Evolutionary conservation across 1,140 invertebrate species (phyloP).

Genomic region (Brachionus rubens): DNA sequence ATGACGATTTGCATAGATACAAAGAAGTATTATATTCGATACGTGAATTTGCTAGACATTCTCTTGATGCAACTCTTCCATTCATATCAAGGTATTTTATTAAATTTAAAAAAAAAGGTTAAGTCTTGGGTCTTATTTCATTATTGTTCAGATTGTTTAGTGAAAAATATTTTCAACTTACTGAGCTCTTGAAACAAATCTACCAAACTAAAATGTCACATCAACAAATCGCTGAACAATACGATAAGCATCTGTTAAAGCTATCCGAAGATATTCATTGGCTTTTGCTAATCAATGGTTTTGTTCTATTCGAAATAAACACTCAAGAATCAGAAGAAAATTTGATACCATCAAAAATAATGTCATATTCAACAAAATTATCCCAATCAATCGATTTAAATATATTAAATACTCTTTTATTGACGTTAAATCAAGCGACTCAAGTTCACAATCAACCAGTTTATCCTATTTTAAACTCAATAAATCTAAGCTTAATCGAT

Average conservation of each 20-base stretch:
- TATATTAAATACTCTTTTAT: not conserved
- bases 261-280: constrained; percentile 36
- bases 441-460: not conserved
- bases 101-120: not conserved
- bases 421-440: not conserved
- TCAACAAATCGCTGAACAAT: not conserved
- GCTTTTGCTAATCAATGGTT: constrained; percentile 23
- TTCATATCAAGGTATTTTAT: constrained; percentile 8
- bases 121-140: not conserved
- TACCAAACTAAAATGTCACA: not conserved
- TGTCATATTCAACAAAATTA: not conserved
- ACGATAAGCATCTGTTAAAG: constrained; percentile 1
- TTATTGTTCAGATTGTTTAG: not conserved
- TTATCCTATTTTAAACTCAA: not conserved
- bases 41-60: not conserved
- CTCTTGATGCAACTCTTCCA: not conserved
- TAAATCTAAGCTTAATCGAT: constrained; percentile 5
- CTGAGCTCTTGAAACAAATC: not conserved
- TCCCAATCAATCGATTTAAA: not conserved
- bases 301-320: constrained; percentile 44
- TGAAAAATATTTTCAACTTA: constrained; percentile 19
- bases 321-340: not conserved
- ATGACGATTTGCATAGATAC: constrained; percentile 23
- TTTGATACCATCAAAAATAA: not conserved
- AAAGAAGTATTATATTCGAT: constrained; percentile 41